phyloP scores from a whole-genome alignment of 2,113 vertebrate genomes.

The Lutjanus erythropterus region DNA sequence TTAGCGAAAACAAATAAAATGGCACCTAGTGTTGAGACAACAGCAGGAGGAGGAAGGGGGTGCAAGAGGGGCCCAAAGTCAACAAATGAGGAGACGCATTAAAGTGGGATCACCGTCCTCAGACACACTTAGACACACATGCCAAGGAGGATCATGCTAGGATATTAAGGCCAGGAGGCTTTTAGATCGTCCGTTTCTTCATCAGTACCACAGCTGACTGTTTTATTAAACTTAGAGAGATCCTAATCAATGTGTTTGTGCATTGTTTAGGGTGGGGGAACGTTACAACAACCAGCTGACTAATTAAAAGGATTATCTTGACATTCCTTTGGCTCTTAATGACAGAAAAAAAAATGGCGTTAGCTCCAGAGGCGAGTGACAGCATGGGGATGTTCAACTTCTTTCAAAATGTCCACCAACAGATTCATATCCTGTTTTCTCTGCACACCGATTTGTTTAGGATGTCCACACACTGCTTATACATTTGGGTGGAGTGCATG shows the following conservation, averaged over 20 bases:
- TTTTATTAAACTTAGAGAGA: conserved; percentile 39
- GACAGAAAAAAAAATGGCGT: neutral
- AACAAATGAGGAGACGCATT: conserved; percentile 62
- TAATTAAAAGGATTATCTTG: conserved; percentile 32
- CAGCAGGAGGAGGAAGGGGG: conserved; percentile 1
- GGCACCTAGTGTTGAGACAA: conserved; percentile 28
- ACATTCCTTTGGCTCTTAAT: conserved; percentile 14
- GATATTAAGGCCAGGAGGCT: conserved; percentile 60
- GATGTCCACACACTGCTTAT: conserved; percentile 38
- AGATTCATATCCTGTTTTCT: conserved; percentile 69
- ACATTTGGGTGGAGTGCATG: conserved; percentile 31
- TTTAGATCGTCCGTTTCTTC: conserved; percentile 39
- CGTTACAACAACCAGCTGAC: conserved; percentile 20
- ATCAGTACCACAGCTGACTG: conserved; percentile 28
- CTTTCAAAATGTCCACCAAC: conserved; percentile 9
- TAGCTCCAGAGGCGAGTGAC: neutral
- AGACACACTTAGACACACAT: conserved; percentile 59
- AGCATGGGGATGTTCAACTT: neutral
- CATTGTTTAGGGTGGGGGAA: conserved; percentile 4
- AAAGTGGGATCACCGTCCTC: conserved; percentile 60
- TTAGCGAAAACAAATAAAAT: conserved; percentile 61
- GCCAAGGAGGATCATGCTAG: conserved; percentile 52
- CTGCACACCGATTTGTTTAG: conserved; percentile 36
- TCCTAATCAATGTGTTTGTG: conserved; percentile 28
- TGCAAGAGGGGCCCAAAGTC: conserved; percentile 16